Conservation (phyloP, 2,797 vertebrate species). For the Melanotaenia maccullochi region DNA sequence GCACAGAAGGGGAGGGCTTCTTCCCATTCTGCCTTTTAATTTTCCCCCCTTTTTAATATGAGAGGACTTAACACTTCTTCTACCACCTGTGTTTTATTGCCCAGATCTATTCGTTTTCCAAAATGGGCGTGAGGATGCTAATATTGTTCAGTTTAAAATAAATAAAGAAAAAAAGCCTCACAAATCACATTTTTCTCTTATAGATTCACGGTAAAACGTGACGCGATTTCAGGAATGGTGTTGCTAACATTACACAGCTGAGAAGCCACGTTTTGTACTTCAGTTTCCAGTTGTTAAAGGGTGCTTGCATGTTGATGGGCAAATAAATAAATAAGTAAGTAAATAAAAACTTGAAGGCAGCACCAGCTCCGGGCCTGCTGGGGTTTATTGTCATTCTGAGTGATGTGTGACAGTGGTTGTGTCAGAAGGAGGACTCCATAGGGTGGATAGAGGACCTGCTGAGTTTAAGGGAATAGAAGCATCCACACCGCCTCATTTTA, state of each 20-base stretch:
- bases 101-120: conserved; percentile 1
- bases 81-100: conserved; percentile 25
- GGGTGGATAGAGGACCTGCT: conserved; percentile 29
- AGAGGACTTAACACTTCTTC: conserved; percentile 28
- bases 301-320: neutral
- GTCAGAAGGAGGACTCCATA: conserved; percentile 45
- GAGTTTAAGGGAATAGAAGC: conserved; percentile 30
- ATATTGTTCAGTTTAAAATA: neutral
- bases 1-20: conserved; percentile 41
- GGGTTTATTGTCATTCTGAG: conserved; percentile 60
- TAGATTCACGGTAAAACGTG: neutral
- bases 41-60: neutral
- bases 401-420: conserved; percentile 60
- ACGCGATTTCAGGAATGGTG: neutral
- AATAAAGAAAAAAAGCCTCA: neutral
- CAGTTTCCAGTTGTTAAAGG: neutral
- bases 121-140: neutral
- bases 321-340: neutral
- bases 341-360: conserved; percentile 26
- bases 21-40: conserved; percentile 26
- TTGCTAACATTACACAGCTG: neutral
- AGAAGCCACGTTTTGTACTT: neutral
- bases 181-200: neutral
- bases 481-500: conserved; percentile 57
- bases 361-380: conserved; percentile 37